Percentiles rank a stretch among this genome's conserved stretches.
Conservation (phyloP, 1,140 invertebrate species). For the Sitophilus oryzae region DNA sequence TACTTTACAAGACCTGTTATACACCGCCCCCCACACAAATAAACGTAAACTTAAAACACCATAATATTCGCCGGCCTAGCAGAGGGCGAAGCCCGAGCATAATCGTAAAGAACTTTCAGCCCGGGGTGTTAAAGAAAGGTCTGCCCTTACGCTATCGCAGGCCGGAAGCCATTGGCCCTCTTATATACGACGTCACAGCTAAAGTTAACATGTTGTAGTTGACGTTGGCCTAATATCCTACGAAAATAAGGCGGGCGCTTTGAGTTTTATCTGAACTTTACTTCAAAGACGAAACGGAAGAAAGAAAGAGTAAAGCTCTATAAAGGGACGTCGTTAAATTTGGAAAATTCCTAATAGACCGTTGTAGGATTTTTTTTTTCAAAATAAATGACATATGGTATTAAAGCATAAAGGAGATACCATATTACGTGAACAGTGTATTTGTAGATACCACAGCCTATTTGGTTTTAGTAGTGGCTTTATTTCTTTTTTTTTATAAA, state of each 20-base stretch:
- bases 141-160: background rate
- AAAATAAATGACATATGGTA: too few species aligned
- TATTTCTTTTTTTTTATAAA: too few species aligned
- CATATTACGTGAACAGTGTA: too few species aligned
- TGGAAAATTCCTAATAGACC: too few species aligned
- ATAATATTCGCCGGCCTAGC: conserved; percentile 7
- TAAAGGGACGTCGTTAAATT: too few species aligned
- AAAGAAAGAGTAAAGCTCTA: too few species aligned
- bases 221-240: background rate
- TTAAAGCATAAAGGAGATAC: too few species aligned
- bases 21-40: conserved; percentile 1
- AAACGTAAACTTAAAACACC: conserved; percentile 13
- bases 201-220: background rate
- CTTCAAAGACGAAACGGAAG: too few species aligned
- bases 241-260: background rate
- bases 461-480: too few species aligned
- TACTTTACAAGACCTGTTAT: background rate
- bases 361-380: too few species aligned
- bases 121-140: conserved; percentile 15
- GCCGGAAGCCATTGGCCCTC: background rate
- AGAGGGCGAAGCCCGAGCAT: conserved; percentile 7
- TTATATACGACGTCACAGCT: background rate
- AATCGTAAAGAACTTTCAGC: conserved; percentile 14
- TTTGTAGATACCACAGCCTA: too few species aligned
- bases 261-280: background rate